Conservation (phyloP, 2,888 invertebrate species). For the Mythimna loreyi region DNA sequence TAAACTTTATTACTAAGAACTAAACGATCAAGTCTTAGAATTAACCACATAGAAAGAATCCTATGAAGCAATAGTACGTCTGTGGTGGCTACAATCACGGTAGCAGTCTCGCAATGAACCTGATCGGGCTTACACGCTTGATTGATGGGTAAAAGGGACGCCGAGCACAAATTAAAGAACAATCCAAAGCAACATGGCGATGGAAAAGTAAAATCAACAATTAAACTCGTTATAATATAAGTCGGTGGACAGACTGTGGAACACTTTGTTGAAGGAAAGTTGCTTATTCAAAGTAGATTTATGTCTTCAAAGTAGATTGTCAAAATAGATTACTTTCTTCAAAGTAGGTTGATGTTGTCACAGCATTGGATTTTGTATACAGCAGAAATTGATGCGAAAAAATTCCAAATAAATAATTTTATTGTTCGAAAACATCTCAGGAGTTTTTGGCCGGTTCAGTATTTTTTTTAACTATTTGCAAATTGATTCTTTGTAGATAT, state of each 20-base stretch:
- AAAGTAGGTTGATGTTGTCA: neutral
- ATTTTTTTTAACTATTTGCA: too few species aligned
- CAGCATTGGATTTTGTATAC: neutral
- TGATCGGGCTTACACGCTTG: conserved; percentile 79
- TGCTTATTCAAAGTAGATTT: conserved; percentile 7
- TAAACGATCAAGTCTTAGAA: conserved; percentile 61
- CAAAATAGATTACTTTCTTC: neutral
- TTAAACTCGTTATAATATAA: conserved; percentile 74
- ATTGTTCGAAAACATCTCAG: too few species aligned
- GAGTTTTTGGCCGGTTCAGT: too few species aligned
- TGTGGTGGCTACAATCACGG: conserved; percentile 57
- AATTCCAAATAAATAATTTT: neutral
- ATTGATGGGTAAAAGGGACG: conserved; percentile 85
- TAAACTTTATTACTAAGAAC: conserved; percentile 55
- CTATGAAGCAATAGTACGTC: conserved; percentile 57
- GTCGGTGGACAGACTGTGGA: conserved; percentile 48
- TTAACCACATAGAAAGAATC: conserved; percentile 59
- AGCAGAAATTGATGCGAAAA: neutral
- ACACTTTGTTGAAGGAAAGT: conserved; percentile 27
- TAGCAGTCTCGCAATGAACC: conserved; percentile 61
- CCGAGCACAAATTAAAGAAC: conserved; percentile 83
- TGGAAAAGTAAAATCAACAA: conserved; percentile 74
- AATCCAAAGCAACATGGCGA: conserved; percentile 69
- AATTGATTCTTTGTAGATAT: too few species aligned
- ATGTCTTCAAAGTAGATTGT: too few species aligned